Evolutionary conservation across 2,888 invertebrate species (phyloP), one percentile per base, ranked within the genome.

Genomic region (Syrphus vitripennis): DNA sequence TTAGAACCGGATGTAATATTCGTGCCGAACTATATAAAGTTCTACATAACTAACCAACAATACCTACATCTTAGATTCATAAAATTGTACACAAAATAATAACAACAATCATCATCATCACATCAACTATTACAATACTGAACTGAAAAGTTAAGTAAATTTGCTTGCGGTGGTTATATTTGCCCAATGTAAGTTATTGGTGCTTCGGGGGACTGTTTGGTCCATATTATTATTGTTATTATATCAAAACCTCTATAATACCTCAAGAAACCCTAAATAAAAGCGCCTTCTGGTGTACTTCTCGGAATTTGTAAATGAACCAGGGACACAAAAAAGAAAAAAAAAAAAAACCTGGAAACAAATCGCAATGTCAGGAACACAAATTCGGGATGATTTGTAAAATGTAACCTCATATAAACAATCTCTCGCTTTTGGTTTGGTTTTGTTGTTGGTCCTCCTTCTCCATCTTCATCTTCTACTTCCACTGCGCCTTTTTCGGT

Each of bases 371-470:
- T 67, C 71, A 83, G 59, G 45, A 74, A 14, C 79, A 77, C 50
- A 74, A 79, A 79, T 70, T 78, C 74, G 57, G 24, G 37, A 69
- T 83, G 79, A 79, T 79, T 78, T 83, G 83, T 74, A 71, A 34
- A 69, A 79, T 72, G 59, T 77, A 71, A 82, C 45, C 67, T 67
- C 67, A 67, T 48, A 82, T 40, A 65, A 65, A 74, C 45, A 72
- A 42, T 69, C 29, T 59, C 24, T 59, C 45, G 63, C 29, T 48
- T 71, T 80, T 40, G 55, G 29, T 67, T 37, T 53, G 57, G 57
- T 45, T 75, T 48, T 57, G 31, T 48, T 57, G 31, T 55, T 48
- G 26, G 55, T 63, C 61, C 48, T 50, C n/a, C 50, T 42, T 42
- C 24, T 45, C 7, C 53, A 9, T 45, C 55, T 53, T 55, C 45